A percentile compares a stretch with the other conserved stretches of the same genome.
Conservation (phyloP, 1,140 invertebrate species). For the Mycetomoellerius zeteki region DNA sequence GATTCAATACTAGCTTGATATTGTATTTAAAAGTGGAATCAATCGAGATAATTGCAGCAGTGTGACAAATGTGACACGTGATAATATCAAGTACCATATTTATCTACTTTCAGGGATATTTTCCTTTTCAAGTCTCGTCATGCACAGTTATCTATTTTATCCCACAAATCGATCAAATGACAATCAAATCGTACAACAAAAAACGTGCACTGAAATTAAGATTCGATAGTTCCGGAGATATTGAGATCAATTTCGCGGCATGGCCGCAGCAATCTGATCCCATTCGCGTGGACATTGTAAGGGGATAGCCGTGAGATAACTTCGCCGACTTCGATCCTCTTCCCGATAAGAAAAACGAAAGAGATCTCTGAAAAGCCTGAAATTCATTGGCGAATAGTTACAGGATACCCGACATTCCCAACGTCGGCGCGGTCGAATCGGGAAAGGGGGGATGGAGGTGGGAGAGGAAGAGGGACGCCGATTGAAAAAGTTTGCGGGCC, state of each 20-base stretch:
- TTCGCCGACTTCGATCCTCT: conserved; percentile 48
- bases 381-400: conserved; percentile 72
- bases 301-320: conserved; percentile 58
- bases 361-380: conserved; percentile 64
- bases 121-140: not conserved
- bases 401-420: conserved; percentile 68
- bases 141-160: not conserved
- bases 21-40: conserved; percentile 1
- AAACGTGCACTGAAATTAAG: conserved; percentile 42
- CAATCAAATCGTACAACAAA: conserved; percentile 23
- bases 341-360: conserved; percentile 62
- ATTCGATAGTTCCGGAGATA: conserved; percentile 28
- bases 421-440: conserved; percentile 44
- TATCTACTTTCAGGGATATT: not conserved
- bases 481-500: conserved; percentile 75
- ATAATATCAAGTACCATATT: not conserved
- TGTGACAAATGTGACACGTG: not conserved
- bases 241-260: conserved; percentile 51
- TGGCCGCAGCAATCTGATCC: conserved; percentile 44
- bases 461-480: conserved; percentile 58
- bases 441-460: conserved; percentile 4
- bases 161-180: not conserved
- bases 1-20: conserved; percentile 29
- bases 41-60: conserved; percentile 10
- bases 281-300: conserved; percentile 58